Evolutionary conservation across 2,113 vertebrate genomes (phyloP), one percentile per base, ranked within the genome.

Genomic region (Phylloscopus trochiloides): DNA sequence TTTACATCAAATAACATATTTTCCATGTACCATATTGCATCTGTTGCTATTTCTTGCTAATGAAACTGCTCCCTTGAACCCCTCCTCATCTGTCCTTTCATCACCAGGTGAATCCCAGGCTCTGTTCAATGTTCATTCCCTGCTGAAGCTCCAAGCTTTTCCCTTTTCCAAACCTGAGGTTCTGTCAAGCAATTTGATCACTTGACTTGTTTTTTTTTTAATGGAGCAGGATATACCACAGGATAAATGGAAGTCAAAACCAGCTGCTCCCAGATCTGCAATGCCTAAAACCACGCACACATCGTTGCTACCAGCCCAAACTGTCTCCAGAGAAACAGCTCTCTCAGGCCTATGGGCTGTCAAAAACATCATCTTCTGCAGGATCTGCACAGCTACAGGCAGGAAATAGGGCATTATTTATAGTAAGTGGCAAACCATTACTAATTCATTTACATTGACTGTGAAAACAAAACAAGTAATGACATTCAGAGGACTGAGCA

Each of bases 321-420:
- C 3, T 22, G 28, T 26, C 52, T 67, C 25, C 45, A 67, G 61
- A 86, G 28, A 54, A 81, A 34, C 29, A 88, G 38, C 54, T 89
- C 77, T 58, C 57, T 24, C 65, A 16, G 72, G n/a, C 6, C 58
- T 9, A 11, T 18, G 25, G 24, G 22, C 62, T 79, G 48, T 62
- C 54, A 83, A 5, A 88, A 81, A 6, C 19, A 31, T 9, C 10
- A 79, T 42, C 20, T 61, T 32, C 90, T 88, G 72, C 73, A 84
- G 91, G 92, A 94, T 86, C n/a, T 77, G 72, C 76, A 89, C 85
- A 76, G 86, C 61, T 92, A 45, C 89, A 67, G 32, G 57, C 84
- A 94, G 58, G 76, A 97, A 97, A 97, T 36, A 57, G 92, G 92
- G 72, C 87, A 94, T 96, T 97, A 97, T 97, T 97, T 98, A 96